Evolutionary conservation across 2,797 vertebrate genomes (phyloP).

Genomic region (Hephaestus fuliginosus): DNA sequence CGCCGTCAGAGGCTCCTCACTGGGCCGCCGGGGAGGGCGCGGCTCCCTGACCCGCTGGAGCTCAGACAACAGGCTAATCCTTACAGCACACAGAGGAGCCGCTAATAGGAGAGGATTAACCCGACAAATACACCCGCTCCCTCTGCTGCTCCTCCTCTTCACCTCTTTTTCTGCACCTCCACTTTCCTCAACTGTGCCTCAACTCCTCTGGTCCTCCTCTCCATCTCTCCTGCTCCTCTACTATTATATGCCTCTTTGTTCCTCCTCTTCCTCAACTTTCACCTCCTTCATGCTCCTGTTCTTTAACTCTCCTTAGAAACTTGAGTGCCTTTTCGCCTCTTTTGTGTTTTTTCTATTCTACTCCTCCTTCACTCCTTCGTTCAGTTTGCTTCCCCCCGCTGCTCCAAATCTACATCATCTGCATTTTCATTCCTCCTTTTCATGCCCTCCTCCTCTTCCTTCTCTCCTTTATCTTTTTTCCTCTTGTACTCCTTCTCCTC

Average conservation of each 20-base stretch:
- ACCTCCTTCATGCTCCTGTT: background rate
- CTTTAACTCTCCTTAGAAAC: too few species aligned
- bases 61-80: slow-evolving; percentile 76
- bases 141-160: slow-evolving; percentile 32
- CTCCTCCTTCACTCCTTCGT: background rate
- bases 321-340: background rate
- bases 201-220: background rate
- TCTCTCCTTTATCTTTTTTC: too few species aligned
- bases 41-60: slow-evolving; percentile 66
- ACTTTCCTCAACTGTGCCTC: background rate
- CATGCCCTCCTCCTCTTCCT: too few species aligned
- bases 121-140: slow-evolving; percentile 58
- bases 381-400: background rate
- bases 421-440: background rate
- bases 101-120: slow-evolving; percentile 76
- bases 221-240: background rate
- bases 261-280: background rate
- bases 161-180: background rate
- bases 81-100: slow-evolving; percentile 72
- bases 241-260: background rate
- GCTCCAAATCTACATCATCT: background rate
- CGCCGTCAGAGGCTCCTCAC: slow-evolving; percentile 34
- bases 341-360: background rate
- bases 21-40: slow-evolving; percentile 27
- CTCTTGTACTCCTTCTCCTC: background rate